Base-by-base conservation (phyloP, 2,888 invertebrate genomes). In the Didymodactylos carnosus region DNA sequence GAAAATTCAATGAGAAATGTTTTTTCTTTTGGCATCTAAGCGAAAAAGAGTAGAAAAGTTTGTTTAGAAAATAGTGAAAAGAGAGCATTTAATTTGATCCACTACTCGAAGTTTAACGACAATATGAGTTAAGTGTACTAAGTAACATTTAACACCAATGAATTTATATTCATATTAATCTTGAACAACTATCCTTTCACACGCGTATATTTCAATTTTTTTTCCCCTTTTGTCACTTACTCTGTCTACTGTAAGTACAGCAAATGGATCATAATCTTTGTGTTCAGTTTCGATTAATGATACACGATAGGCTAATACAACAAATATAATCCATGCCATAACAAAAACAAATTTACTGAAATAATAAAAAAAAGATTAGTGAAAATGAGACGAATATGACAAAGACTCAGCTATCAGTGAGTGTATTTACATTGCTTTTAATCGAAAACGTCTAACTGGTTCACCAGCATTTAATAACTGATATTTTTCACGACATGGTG, bases 211-310 rank as follows among this genome's bases (percentile, higher is more conserved):
- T n/a, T n/a, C n/a, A n/a, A n/a, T n/a, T n/a, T n/a, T n/a, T n/a
- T n/a, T n/a, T n/a, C n/a, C n/a, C n/a, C n/a, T n/a, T n/a, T n/a
- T n/a, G n/a, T n/a, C n/a, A 78, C 86, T 84, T 82, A 89, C 89
- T 76, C 90, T 87, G 73, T 94, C 91, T 77, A 98, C 87, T 70
- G 90, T 90, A 75, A 98, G 86, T 81, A 98, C 95, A 82, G 92
- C 91, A 85, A 92, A 98, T 0, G 98, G 98, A 87, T 98, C 97
- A 86, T 97, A 99, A 83, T 95, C 97, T 11, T 92, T 91, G 41
- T 72, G 25, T 25, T 16, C 25, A 10, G 49, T 49, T 25, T 49
- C 23, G 19, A 27, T 27, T 27, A 51, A 27, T 51, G 27, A 51
- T 27, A 27, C 27, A 27, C 51, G n/a, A 51, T 27, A 51, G 29